Base-by-base conservation (phyloP, 2,797 vertebrate genomes). In the Onychomys arenicola region DNA sequence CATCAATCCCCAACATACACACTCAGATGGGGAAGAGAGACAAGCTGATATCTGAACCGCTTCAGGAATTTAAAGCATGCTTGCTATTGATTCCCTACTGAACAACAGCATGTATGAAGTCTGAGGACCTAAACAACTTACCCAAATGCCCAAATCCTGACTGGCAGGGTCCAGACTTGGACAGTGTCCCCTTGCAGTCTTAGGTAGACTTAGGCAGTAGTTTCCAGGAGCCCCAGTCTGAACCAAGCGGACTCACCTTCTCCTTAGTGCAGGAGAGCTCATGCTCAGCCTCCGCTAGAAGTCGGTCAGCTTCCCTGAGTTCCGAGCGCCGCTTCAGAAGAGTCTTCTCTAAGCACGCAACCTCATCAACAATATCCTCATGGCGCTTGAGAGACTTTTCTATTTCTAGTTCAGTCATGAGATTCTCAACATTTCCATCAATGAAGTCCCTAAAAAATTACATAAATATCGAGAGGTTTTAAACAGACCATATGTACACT, bases 281-380 rank as follows among this genome's bases (percentile, higher is more conserved):
- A 71, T 97, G 98, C 93, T 99, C 99, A 21, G 99, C 99, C 97
- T 99, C 99, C 8, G 99, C 95, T 90, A 99, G 98, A 19, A 99
- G 98, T n/a, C 98, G 96, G 96, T 99, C 99, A 0, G 99, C 99
- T 94, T 99, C 98, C 57, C 99, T 98, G 1, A 99, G 99, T 97
- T 99, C 99, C 0, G 98, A 98, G 88, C 98, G 97, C 40, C 99
- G 99, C 89, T 99, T 99, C 92, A 99, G 93, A 3, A 99, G 99
- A 0, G 99, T 99, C 96, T 98, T 98, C 98, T 99, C 99, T 81
- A 99, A 87, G 97, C 99, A 99, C 69, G 98, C 98, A 63, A 99
- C 98, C 98, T 99, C 99, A 40, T 98, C 98, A 76, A 97, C 96
- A 46, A 99, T 95, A 80, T 98, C 98, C 11, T 98, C 98, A 1